Conservation (phyloP, 1,140 invertebrate species). For the Heliothis subflexa region DNA sequence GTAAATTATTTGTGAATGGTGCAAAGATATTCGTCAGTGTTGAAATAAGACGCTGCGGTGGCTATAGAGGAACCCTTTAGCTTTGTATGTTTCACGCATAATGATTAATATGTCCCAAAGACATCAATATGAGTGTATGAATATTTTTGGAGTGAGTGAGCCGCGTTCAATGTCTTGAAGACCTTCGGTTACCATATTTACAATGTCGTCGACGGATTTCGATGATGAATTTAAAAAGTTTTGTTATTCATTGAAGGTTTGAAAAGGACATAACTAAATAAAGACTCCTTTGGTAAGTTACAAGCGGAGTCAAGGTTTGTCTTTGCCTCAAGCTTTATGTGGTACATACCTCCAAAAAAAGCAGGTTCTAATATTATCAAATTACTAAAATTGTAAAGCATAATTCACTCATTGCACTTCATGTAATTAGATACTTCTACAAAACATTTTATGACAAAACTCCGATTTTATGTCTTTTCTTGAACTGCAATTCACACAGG, state of each 20-base stretch:
- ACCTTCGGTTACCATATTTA: conserved; percentile 5
- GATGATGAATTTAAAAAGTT: conserved; percentile 10
- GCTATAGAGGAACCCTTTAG: conserved; percentile 50
- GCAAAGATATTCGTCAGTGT: conserved; percentile 58
- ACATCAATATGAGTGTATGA: conserved; percentile 42
- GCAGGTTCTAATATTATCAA: not conserved
- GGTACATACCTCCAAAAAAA: too few relatives aligned
- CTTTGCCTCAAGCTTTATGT: too few relatives aligned
- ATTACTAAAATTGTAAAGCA: too few relatives aligned
- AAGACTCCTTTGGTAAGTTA: too few relatives aligned
- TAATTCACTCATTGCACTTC: too few relatives aligned
- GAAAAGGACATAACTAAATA: not conserved
- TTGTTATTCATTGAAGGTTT: not conserved
- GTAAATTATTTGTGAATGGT: conserved; percentile 49
- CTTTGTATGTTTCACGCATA: conserved; percentile 48
- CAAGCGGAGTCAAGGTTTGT: too few relatives aligned
- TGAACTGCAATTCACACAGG: not conserved
- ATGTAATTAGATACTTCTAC: too few relatives aligned
- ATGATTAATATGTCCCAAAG: conserved; percentile 50
- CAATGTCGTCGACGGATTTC: not conserved
- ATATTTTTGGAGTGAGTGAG: conserved; percentile 33
- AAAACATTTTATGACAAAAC: too few relatives aligned
- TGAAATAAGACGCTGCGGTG: conserved; percentile 59
- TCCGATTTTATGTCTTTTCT: too few relatives aligned
- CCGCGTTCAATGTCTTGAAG: conserved; percentile 16